Evolutionary conservation across 53 echinoderm and acorn worm species (phyloP).

Genomic region (Pentamera pediparva): DNA sequence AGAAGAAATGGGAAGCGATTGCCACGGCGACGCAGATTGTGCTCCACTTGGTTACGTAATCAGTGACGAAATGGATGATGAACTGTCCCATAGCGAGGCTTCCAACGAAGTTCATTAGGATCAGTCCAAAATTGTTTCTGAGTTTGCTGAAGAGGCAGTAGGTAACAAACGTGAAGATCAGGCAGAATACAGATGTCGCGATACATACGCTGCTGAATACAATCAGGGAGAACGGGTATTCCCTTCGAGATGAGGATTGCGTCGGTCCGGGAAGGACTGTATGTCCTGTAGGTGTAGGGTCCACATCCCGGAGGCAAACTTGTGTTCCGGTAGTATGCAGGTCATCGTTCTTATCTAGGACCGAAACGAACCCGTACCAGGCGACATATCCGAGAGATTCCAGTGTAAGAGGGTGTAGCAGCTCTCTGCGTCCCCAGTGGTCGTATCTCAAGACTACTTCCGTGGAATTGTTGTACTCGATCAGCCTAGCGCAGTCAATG

Average conservation of each 20-base stretch:
- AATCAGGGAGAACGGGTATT: background rate
- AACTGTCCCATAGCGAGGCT: constrained; percentile 15
- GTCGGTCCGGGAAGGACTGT: no score
- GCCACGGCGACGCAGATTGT: constrained; percentile 21
- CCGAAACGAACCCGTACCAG: background rate
- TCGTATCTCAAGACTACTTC: no score
- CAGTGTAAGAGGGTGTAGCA: no score
- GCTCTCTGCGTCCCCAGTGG: no score
- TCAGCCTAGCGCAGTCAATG: no score
- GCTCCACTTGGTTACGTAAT: constrained; percentile 27
- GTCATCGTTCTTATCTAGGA: background rate
- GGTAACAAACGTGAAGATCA: constrained; percentile 19
- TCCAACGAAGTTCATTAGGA: constrained; percentile 30
- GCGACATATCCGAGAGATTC: background rate
- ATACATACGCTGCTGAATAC: constrained; percentile 27
- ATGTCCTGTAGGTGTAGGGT: no score
- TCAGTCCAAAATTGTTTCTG: constrained; percentile 37
- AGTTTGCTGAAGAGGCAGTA: constrained; percentile 24
- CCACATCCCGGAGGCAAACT: background rate
- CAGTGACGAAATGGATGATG: constrained; percentile 24
- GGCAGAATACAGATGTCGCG: constrained; percentile 29
- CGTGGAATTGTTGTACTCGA: no score
- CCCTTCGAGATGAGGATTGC: no score
- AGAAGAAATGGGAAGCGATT: constrained; percentile 22
- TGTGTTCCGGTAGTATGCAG: background rate